Percentiles rank a stretch among this genome's conserved stretches.
These are phyloP conservation scores for Esox niger DNA, from an alignment of 2,113 vertebrate genomes.

Conservation along the genomic window DNA sequence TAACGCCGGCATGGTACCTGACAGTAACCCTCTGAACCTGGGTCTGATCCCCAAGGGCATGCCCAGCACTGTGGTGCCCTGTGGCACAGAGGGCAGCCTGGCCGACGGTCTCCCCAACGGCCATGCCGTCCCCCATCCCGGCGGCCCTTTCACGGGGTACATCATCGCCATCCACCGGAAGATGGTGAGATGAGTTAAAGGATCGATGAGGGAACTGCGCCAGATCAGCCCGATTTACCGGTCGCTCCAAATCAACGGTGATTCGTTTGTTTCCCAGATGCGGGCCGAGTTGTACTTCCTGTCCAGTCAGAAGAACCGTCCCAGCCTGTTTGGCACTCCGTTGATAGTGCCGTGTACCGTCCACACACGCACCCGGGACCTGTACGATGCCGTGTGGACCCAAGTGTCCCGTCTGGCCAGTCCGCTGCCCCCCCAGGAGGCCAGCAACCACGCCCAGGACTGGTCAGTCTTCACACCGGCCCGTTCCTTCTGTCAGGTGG, in stretches of 20 bases:
- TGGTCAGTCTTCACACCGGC: conserved; percentile 69
- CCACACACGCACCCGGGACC: conserved; percentile 79
- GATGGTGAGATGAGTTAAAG: conserved; percentile 73
- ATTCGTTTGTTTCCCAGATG: conserved; percentile 70
- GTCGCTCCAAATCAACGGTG: background rate
- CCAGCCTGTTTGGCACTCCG: conserved; percentile 87
- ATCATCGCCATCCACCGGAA: conserved; percentile 87
- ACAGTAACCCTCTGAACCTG: conserved; percentile 69
- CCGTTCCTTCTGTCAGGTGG: background rate
- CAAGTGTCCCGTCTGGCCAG: conserved; percentile 86
- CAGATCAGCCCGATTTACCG: background rate
- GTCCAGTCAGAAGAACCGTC: conserved; percentile 86
- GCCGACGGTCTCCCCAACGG: conserved; percentile 75
- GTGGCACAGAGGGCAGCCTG: conserved; percentile 72
- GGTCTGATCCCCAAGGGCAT: conserved; percentile 83
- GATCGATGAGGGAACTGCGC: background rate
- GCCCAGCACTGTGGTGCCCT: conserved; percentile 82
- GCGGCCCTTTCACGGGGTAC: conserved; percentile 79
- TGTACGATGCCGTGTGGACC: conserved; percentile 86
- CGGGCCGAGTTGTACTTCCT: conserved; percentile 85
- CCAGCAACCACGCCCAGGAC: conserved; percentile 87
- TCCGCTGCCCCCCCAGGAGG: conserved; percentile 86
- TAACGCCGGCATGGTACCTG: conserved; percentile 55
- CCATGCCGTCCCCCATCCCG: conserved; percentile 67
- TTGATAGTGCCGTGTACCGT: conserved; percentile 84